phyloP scores from a whole-genome alignment of 2,888 invertebrate species.

The Tanaodytes sp. region DNA sequence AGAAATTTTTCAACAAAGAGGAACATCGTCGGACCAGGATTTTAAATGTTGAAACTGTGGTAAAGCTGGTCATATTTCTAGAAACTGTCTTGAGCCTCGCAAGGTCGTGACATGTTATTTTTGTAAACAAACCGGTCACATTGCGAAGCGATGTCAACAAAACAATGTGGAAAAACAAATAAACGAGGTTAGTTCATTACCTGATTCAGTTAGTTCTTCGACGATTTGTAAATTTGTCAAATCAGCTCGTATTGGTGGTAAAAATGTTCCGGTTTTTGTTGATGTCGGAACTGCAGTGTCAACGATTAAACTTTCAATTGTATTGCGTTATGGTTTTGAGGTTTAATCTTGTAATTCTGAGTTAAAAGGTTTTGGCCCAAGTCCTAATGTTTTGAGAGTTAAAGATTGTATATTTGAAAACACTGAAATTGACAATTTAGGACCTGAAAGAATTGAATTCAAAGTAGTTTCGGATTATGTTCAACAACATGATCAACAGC shows the following conservation, averaged over 20 bases:
- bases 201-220: too few species aligned
- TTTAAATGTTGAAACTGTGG: slow-evolving; percentile 24
- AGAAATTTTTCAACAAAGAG: too few species aligned
- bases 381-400: neutral
- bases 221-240: neutral
- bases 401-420: neutral
- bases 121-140: too few species aligned
- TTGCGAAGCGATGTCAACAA: too few species aligned
- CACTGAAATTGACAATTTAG: neutral
- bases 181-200: too few species aligned
- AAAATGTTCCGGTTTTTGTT: slow-evolving; percentile 16
- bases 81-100: neutral
- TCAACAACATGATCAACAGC: slow-evolving; percentile 18
- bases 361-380: slow-evolving; percentile 1
- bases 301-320: slow-evolving; percentile 27
- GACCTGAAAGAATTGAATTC: too few species aligned
- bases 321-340: slow-evolving; percentile 11
- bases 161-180: too few species aligned
- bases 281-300: slow-evolving; percentile 37
- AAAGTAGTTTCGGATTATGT: slow-evolving; percentile 10
- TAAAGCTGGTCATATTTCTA: slow-evolving; percentile 13
- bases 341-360: neutral
- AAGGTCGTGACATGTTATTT: too few species aligned
- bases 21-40: slow-evolving; percentile 2
- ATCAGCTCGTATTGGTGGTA: slow-evolving; percentile 7